Evolutionary conservation across 1,140 invertebrate species (phyloP).

Genomic region (Listronotus oregonensis): DNA sequence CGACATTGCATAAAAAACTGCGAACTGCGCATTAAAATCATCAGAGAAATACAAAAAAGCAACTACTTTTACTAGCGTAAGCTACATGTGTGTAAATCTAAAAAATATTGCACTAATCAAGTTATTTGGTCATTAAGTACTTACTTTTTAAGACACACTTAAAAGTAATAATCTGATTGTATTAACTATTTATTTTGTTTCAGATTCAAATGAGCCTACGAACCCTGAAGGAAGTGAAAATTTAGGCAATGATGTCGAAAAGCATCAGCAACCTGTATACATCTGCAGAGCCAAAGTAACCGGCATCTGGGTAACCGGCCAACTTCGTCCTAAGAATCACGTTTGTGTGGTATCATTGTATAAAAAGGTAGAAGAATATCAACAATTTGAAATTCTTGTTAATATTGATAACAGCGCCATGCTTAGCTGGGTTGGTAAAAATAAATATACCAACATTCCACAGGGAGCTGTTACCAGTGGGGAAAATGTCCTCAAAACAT

Average conservation of each 20-base stretch:
- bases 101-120: too few relatives aligned
- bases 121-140: too few relatives aligned
- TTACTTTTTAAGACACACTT: too few relatives aligned
- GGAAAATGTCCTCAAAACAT: slow-evolving; percentile 56
- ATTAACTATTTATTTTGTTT: slow-evolving; percentile 13
- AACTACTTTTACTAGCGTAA: too few relatives aligned
- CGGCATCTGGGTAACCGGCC: slow-evolving; percentile 73
- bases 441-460: slow-evolving; percentile 65
- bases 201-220: slow-evolving; percentile 27
- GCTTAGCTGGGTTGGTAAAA: slow-evolving; percentile 73
- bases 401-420: slow-evolving; percentile 77
- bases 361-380: slow-evolving; percentile 63
- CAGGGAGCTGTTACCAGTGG: slow-evolving; percentile 69
- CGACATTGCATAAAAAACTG: too few relatives aligned
- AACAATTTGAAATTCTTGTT: slow-evolving; percentile 73
- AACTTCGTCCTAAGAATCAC: slow-evolving; percentile 60
- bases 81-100: too few relatives aligned
- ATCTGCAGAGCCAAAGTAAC: slow-evolving; percentile 73
- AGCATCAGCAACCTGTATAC: slow-evolving; percentile 60
- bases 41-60: too few relatives aligned
- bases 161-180: too few relatives aligned
- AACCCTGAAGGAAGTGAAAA: slow-evolving; percentile 24
- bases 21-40: too few relatives aligned
- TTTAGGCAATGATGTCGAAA: slow-evolving; percentile 22
- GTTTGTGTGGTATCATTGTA: slow-evolving; percentile 69